phyloP scores from a whole-genome alignment of 2,888 invertebrate species.

The Chydorus sphaericus region DNA sequence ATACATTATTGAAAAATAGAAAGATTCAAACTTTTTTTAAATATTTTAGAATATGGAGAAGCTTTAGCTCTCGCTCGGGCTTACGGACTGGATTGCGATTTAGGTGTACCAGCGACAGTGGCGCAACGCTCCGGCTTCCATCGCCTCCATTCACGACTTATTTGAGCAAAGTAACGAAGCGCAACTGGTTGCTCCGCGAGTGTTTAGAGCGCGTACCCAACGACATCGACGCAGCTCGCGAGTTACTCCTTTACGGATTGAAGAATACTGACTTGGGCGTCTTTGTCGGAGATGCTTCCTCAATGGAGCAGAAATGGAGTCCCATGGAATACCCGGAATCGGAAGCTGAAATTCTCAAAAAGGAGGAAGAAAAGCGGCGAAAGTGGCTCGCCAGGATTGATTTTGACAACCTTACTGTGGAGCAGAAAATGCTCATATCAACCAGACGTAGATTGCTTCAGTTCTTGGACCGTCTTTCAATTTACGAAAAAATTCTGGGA shows the following conservation, averaged over 20 bases:
- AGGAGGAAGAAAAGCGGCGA: constrained; percentile 20
- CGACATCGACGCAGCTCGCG: constrained; percentile 50
- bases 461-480: constrained; percentile 50
- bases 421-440: constrained; percentile 48
- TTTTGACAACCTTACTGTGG: constrained; percentile 39
- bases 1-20: not conserved
- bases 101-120: constrained; percentile 67
- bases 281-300: not conserved
- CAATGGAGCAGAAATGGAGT: not conserved
- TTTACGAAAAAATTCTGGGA: constrained; percentile 52
- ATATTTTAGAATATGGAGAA: constrained; percentile 55
- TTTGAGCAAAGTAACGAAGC: constrained; percentile 59
- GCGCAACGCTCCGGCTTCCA: constrained; percentile 52
- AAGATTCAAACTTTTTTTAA: constrained; percentile 10
- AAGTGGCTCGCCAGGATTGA: constrained; percentile 28
- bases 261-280: constrained; percentile 40
- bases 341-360: constrained; percentile 12
- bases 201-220: constrained; percentile 59
- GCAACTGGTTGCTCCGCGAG: constrained; percentile 65
- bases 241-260: constrained; percentile 56
- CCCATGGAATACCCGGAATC: not conserved
- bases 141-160: constrained; percentile 57
- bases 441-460: constrained; percentile 50
- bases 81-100: constrained; percentile 55
- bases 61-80: constrained; percentile 51